phyloP scores from a whole-genome alignment of 2,888 invertebrate genomes.

The Drosophila tripunctata region DNA sequence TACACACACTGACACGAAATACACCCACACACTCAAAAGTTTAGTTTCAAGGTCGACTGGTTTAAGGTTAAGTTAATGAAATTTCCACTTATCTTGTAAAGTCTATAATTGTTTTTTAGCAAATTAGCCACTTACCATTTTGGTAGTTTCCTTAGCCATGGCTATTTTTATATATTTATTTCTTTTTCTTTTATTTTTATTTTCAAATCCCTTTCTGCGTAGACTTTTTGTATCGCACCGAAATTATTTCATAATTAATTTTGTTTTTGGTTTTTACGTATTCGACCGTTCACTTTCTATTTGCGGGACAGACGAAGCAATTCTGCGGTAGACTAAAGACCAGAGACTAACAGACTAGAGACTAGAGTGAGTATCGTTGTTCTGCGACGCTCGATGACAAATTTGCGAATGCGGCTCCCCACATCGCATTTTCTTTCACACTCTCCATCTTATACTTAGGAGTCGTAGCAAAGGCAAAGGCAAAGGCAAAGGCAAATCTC shows the following conservation, averaged over 20 bases:
- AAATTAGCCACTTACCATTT: conserved; percentile 61
- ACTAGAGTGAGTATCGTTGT: conserved; percentile 31
- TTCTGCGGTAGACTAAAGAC: conserved; percentile 28
- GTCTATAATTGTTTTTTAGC: conserved; percentile 1
- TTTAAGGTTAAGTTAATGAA: conserved; percentile 1
- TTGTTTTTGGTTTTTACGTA: background rate
- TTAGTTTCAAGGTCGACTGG: conserved; percentile 35
- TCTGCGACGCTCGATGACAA: conserved; percentile 60
- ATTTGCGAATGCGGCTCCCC: conserved; percentile 65
- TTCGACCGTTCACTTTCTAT: conserved; percentile 53
- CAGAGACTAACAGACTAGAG: conserved; percentile 38
- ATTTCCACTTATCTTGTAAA: conserved; percentile 15
- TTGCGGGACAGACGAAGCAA: conserved; percentile 27
- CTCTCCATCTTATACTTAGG: conserved; percentile 44
- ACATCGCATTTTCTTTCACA: conserved; percentile 46
- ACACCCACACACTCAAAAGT: background rate
- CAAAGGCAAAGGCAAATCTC: conserved; percentile 64
- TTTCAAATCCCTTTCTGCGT: conserved; percentile 3
- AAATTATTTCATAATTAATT: conserved; percentile 57
- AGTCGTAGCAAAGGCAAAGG: conserved; percentile 29
- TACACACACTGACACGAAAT: conserved; percentile 5
- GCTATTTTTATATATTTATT: conserved; percentile 3
- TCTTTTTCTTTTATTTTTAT: conserved; percentile 2
- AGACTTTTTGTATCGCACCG: conserved; percentile 22
- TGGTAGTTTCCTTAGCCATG: conserved; percentile 71